Evolutionary conservation across 2,113 vertebrate species (phyloP).

Genomic region (Dryoscopus gambensis): DNA sequence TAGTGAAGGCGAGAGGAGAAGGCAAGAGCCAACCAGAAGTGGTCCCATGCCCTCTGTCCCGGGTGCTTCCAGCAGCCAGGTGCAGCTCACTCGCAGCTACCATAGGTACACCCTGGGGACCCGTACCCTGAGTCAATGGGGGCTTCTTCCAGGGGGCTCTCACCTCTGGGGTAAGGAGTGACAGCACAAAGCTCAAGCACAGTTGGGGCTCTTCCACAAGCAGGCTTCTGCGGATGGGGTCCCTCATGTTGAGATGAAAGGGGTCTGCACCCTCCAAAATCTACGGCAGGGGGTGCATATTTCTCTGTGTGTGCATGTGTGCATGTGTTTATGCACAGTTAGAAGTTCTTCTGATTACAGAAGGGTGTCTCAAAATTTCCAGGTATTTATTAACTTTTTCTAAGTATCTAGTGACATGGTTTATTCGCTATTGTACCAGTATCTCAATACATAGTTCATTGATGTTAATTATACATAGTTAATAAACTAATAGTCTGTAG

Average conservation of each 20-base stretch:
- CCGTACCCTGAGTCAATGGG: accelerated
- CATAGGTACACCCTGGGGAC: background rate
- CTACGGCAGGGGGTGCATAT: accelerated
- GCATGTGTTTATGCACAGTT: too few species aligned
- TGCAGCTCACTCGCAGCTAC: background rate
- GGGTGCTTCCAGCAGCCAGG: accelerated
- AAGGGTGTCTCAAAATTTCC: background rate
- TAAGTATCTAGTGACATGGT: background rate
- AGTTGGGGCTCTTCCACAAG: background rate
- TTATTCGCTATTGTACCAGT: background rate
- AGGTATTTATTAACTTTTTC: background rate
- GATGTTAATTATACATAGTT: background rate
- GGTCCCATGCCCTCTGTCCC: accelerated
- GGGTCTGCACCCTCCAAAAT: background rate
- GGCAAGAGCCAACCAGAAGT: background rate
- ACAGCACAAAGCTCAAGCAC: background rate
- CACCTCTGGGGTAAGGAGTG: background rate
- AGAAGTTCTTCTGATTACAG: background rate
- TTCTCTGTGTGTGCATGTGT: accelerated
- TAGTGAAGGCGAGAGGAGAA: background rate
- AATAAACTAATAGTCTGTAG: background rate
- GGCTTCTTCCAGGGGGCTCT: background rate
- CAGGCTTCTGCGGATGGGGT: background rate
- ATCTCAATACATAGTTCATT: background rate
- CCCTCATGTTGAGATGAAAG: background rate